These are phyloP conservation scores for Drosophila athabasca DNA, from an alignment of 1,140 invertebrate species.

Conservation along the genomic window DNA sequence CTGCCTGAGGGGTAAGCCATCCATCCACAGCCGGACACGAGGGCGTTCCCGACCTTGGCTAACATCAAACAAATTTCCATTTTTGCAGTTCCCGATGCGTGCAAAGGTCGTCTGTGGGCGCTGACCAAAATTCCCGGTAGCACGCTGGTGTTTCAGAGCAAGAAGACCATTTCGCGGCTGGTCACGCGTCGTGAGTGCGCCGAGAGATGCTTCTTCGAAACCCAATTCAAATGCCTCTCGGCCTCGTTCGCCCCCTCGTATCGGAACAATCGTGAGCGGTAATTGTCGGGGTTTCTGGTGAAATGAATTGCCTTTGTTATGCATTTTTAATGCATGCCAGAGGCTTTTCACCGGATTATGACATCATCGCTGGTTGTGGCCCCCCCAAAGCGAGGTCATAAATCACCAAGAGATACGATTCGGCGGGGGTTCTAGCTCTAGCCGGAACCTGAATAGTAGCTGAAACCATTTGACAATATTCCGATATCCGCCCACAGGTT, in stretches of 20 bases:
- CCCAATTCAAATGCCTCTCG: constrained; percentile 83
- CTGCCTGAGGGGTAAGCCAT: constrained; percentile 80
- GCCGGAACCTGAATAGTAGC: not conserved
- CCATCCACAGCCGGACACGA: constrained; percentile 15
- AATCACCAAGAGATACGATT: constrained; percentile 25
- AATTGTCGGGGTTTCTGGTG: constrained; percentile 45
- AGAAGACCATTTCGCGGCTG: constrained; percentile 83
- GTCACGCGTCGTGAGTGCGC: constrained; percentile 84
- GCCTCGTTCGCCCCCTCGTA: constrained; percentile 84
- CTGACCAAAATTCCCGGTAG: constrained; percentile 84
- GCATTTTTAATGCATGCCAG: constrained; percentile 58
- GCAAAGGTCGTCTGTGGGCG: constrained; percentile 83
- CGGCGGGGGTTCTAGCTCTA: no score
- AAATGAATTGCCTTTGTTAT: constrained; percentile 69
- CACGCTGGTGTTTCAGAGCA: constrained; percentile 84
- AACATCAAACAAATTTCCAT: constrained; percentile 3
- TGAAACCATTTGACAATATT: not conserved
- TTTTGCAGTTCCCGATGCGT: constrained; percentile 76
- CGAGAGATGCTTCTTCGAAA: constrained; percentile 84
- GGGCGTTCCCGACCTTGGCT: constrained; percentile 27
- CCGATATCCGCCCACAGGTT: constrained; percentile 29
- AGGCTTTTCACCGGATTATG: constrained; percentile 56
- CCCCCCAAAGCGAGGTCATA: constrained; percentile 38
- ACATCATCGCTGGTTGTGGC: constrained; percentile 50
- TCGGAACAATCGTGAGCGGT: constrained; percentile 77